Evolutionary conservation across 2,113 vertebrate species (phyloP), one percentile per base, ranked within the genome.

Genomic region (Dasyornis broadbenti): DNA sequence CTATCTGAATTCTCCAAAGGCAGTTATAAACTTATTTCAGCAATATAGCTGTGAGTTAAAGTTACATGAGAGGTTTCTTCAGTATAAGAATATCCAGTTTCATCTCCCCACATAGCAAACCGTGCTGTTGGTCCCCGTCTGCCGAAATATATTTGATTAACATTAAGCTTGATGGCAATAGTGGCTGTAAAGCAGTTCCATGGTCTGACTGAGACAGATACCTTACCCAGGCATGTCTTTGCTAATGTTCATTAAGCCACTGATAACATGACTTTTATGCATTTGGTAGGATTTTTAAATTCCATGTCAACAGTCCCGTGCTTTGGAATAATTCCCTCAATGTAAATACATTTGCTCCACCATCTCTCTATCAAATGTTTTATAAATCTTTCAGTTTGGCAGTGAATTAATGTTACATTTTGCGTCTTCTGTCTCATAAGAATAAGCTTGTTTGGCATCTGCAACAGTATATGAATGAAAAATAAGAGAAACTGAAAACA

Each of bases 381-480:
- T 76, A 33, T 57, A 75, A 69, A 71, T 45, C 40, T 69, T 66
- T 91, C 56, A 13, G 17, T 82, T 64, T 64, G 44, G 39, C 22
- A 52, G 20, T 39, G 61, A 86, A 89, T 89, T 89, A 61, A 61
- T 80, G 26, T 33, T 91, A 45, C 9, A 50, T 86, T 95, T 95
- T 92, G 26, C 40, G 83, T 83, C 72, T 53, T 61, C 11, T 69
- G 26, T 57, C 76, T 73, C 83, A n/a, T 42, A 65, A 89, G 68
- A 86, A 57, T 63, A 73, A 92, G 49, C 24, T 35, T 30, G 9
- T 8, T 82, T 66, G 50, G 17, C 37, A 73, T 56, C 54, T 71
- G 30, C 21, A 75, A 40, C 28, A 45, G 5, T 18, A 33, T 30
- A 37, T 33, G 59, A 92, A 92, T 76, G 57, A 82, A 94, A 79